Percentiles rank a stretch among this genome's conserved stretches.
Conservation (phyloP, 2,888 invertebrate genomes). For the Drosophila setosimentum region DNA sequence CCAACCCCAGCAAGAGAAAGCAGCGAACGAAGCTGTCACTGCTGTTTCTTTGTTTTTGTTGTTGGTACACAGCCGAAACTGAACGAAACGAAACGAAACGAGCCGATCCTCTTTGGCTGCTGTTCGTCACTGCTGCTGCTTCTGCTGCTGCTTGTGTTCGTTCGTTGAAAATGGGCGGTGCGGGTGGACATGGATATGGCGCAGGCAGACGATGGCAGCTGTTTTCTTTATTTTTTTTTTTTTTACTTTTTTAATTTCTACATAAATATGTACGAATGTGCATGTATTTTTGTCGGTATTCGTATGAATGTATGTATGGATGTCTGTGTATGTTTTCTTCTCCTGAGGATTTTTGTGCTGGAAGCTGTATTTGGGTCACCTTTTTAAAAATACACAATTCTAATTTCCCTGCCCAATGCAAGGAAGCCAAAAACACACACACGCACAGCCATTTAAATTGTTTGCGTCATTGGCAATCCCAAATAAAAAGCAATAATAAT, state of each 20-base stretch:
- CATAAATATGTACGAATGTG: constrained; percentile 5
- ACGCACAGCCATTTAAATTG: constrained; percentile 19
- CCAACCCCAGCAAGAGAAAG: constrained; percentile 70
- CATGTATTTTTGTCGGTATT: neutral
- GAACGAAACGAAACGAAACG: constrained; percentile 9
- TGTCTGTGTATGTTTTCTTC: constrained; percentile 16
- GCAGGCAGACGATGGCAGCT: constrained; percentile 43
- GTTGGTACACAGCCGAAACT: constrained; percentile 29
- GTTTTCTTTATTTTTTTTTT: constrained; percentile 3
- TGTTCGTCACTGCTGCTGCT: constrained; percentile 8
- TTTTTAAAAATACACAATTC: constrained; percentile 75
- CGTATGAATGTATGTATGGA: neutral
- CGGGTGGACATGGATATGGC: constrained; percentile 56
- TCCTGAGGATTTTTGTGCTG: constrained; percentile 56
- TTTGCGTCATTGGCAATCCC: constrained; percentile 56
- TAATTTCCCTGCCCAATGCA: constrained; percentile 53
- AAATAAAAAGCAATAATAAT: constrained; percentile 30
- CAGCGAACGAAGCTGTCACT: constrained; percentile 43
- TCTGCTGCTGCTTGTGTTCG: constrained; percentile 12
- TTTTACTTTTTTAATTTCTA: constrained; percentile 9
- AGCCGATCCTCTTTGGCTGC: constrained; percentile 44
- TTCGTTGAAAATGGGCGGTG: constrained; percentile 42
- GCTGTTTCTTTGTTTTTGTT: constrained; percentile 42
- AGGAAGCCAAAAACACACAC: constrained; percentile 51
- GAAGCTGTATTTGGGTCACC: constrained; percentile 67